phyloP scores from a whole-genome alignment of 2,113 vertebrate species.

The Fregata magnificens region DNA sequence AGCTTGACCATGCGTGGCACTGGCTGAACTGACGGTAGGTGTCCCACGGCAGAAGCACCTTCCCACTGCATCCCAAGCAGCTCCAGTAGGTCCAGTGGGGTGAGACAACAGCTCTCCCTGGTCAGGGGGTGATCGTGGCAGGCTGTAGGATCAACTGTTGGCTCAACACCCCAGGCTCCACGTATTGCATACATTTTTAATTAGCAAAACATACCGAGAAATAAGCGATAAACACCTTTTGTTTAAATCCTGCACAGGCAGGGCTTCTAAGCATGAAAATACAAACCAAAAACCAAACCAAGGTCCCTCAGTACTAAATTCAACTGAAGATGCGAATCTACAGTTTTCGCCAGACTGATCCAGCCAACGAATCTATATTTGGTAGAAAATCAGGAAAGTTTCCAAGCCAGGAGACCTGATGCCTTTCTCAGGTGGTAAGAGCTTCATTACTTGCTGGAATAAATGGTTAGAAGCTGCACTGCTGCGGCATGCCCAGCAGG shows the following conservation, averaged over 20 bases:
- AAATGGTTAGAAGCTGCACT: not conserved
- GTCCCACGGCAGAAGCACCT: not conserved
- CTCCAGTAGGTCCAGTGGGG: too few relatives aligned
- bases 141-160: not conserved
- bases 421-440: not conserved
- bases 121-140: not conserved
- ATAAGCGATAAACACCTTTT: not conserved
- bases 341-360: not conserved
- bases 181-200: not conserved
- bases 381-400: not conserved
- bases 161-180: fast-evolving
- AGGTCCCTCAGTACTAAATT: not conserved
- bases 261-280: not conserved
- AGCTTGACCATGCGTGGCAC: too few relatives aligned
- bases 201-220: not conserved
- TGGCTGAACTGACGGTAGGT: not conserved
- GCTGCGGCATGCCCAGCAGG: not conserved
- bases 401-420: not conserved
- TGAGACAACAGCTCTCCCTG: not conserved
- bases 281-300: not conserved
- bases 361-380: not conserved
- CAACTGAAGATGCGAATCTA: not conserved
- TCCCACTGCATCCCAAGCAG: not conserved
- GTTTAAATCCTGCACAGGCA: not conserved
- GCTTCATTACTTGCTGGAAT: not conserved